A percentile compares a stretch with the other conserved stretches of the same genome.
Conservation (phyloP, 2,888 invertebrate genomes). For the Drosophila anomelani region DNA sequence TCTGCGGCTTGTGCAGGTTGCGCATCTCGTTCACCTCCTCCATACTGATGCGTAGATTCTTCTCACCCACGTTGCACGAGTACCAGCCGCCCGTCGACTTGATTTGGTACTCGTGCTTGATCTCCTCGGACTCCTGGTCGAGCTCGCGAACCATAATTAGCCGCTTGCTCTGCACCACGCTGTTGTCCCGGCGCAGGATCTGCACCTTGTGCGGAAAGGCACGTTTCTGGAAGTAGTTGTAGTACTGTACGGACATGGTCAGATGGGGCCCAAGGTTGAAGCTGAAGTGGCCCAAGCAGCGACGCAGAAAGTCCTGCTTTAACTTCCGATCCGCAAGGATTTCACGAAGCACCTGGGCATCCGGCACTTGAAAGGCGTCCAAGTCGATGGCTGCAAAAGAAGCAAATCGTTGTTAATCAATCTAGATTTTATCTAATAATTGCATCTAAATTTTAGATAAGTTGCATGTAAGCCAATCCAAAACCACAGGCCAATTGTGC, state of each 20-base stretch:
- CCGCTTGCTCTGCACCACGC: constrained; percentile 84
- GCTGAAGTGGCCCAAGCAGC: constrained; percentile 87
- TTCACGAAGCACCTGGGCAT: constrained; percentile 83
- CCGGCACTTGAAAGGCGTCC: constrained; percentile 84
- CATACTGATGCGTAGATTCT: constrained; percentile 85
- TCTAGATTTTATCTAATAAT: neutral
- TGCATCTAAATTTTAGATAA: neutral
- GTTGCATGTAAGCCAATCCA: constrained; percentile 47
- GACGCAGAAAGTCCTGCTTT: constrained; percentile 87
- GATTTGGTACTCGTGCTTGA: constrained; percentile 68
- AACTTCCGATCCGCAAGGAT: constrained; percentile 85
- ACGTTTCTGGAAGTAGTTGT: constrained; percentile 84
- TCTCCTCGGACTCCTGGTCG: constrained; percentile 82
- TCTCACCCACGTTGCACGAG: constrained; percentile 68
- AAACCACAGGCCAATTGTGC: constrained; percentile 56
- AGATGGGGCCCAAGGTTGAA: constrained; percentile 87
- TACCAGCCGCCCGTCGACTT: constrained; percentile 77
- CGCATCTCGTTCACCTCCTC: constrained; percentile 85
- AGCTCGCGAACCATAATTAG: constrained; percentile 80
- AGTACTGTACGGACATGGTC: constrained; percentile 88
- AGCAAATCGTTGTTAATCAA: neutral
- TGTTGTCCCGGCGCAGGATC: constrained; percentile 86
- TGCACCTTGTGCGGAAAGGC: constrained; percentile 84
- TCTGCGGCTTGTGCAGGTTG: constrained; percentile 86
- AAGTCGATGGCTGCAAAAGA: constrained; percentile 83